phyloP scores from a whole-genome alignment of 2,888 invertebrate species.

The Tenthredo amoena region DNA sequence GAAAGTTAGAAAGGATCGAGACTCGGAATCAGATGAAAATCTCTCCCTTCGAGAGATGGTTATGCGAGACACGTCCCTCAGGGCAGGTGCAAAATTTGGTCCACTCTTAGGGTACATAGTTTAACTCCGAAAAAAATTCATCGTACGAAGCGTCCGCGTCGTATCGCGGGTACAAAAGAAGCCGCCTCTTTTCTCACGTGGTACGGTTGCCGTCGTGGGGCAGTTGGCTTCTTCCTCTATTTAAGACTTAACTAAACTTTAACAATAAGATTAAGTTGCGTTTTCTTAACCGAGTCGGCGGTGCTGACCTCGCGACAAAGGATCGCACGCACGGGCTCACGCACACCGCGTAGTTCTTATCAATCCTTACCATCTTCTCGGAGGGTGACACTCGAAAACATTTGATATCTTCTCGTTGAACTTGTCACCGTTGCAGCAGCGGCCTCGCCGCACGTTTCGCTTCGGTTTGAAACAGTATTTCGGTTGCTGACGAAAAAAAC shows the following conservation, averaged over 20 bases:
- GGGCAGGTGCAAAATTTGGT: slow-evolving; percentile 46
- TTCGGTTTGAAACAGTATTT: no score
- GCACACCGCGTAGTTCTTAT: slow-evolving; percentile 15
- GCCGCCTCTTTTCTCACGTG: slow-evolving; percentile 43
- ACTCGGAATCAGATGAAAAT: slow-evolving; percentile 7
- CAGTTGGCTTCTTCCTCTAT: slow-evolving; percentile 11
- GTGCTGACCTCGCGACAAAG: slow-evolving; percentile 42
- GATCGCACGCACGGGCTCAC: slow-evolving; percentile 32
- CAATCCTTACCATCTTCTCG: slow-evolving; percentile 33
- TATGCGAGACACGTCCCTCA: slow-evolving; percentile 31
- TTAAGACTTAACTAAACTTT: slow-evolving; percentile 30
- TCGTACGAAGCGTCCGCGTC: background rate
- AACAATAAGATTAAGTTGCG: slow-evolving; percentile 49
- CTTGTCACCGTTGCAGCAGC: background rate
- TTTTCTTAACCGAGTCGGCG: slow-evolving; percentile 17
- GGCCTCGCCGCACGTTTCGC: background rate
- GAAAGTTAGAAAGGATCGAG: background rate
- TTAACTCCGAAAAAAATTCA: background rate
- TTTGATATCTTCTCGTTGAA: slow-evolving; percentile 43
- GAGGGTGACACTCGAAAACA: slow-evolving; percentile 51
- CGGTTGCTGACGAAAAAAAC: background rate
- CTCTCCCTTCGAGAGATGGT: background rate
- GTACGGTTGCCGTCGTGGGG: background rate
- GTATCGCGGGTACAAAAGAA: slow-evolving; percentile 30
- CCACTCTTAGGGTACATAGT: background rate